phyloP scores from a whole-genome alignment of 1,140 invertebrate species.

The Drosophila nikananu region DNA sequence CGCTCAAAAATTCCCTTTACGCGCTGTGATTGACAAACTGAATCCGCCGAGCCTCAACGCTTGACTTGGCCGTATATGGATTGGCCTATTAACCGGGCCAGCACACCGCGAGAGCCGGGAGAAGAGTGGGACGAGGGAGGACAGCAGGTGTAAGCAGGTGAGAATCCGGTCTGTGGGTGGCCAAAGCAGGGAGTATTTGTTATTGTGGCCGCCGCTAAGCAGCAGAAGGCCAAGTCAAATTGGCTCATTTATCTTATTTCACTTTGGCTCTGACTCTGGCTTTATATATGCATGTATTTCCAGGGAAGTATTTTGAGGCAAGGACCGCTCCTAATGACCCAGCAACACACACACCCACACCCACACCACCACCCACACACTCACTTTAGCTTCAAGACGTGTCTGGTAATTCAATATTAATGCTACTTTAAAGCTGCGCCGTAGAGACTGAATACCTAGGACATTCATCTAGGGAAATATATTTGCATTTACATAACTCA shows the following conservation, averaged over 20 bases:
- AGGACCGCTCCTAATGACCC: constrained; percentile 7
- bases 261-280: constrained; percentile 39
- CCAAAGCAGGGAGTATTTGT: constrained; percentile 15
- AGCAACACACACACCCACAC: background rate
- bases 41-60: constrained; percentile 22
- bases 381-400: background rate
- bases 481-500: background rate
- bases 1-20: constrained; percentile 26
- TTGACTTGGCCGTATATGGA: constrained; percentile 45
- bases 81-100: constrained; percentile 35
- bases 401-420: constrained; percentile 9
- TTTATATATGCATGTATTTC: constrained; percentile 2
- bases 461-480: background rate
- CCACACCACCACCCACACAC: background rate
- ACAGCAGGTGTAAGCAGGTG: constrained; percentile 10
- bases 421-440: background rate
- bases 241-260: constrained; percentile 79
- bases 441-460: background rate
- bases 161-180: constrained; percentile 7
- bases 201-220: constrained; percentile 42
- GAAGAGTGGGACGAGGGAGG: background rate
- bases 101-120: background rate
- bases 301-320: constrained; percentile 18
- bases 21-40: constrained; percentile 35
- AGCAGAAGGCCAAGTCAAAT: constrained; percentile 64